Evolutionary conservation across 2,888 invertebrate genomes (phyloP).

Genomic region (Lysandra bellargus): DNA sequence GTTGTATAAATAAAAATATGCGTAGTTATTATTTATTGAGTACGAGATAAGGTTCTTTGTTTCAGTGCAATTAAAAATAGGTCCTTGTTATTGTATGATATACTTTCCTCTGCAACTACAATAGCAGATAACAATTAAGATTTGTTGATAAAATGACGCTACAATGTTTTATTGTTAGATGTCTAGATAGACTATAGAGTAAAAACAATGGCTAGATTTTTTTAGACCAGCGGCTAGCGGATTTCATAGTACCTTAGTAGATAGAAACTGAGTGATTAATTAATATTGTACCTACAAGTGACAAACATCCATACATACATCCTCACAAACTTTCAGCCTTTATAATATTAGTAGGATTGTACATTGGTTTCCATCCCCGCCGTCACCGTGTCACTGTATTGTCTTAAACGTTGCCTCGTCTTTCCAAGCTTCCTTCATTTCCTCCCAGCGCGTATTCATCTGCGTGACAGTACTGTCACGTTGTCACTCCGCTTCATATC

Average conservation of each 20-base stretch:
- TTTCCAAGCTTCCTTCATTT: background rate
- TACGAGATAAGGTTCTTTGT: background rate
- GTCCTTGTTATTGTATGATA: background rate
- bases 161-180: background rate
- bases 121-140: background rate
- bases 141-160: background rate
- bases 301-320: too few species aligned
- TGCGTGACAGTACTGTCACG: background rate
- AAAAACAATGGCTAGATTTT: constrained; percentile 1
- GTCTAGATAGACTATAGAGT: background rate
- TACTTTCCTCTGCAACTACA: constrained; percentile 4
- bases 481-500: constrained; percentile 12
- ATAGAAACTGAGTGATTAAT: too few species aligned
- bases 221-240: background rate
- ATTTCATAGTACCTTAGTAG: too few species aligned
- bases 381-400: background rate
- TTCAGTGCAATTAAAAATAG: background rate
- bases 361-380: background rate
- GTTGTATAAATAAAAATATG: background rate
- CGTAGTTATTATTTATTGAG: background rate
- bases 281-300: too few species aligned
- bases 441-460: background rate
- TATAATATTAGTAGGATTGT: too few species aligned
- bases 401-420: background rate
- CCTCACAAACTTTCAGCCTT: too few species aligned